These are phyloP conservation scores for Anoura caudifer DNA, from an alignment of 2,113 vertebrate genomes.

Conservation along the genomic window DNA sequence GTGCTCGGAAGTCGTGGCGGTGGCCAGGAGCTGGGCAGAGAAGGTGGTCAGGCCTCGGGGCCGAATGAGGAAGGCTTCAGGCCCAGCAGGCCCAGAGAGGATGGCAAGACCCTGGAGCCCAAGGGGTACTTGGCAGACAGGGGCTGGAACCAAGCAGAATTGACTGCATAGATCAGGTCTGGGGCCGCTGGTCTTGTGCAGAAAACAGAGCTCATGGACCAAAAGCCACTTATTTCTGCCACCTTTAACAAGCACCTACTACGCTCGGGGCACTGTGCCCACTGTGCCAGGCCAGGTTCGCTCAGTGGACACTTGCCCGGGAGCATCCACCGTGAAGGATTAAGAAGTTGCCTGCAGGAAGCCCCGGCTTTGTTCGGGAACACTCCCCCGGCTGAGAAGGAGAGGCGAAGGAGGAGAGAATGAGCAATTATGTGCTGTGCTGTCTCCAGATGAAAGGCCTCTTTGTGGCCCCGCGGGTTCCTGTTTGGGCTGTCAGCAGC, in stretches of 20 bases:
- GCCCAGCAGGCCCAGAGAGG: not conserved
- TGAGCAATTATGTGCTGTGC: constrained; percentile 83
- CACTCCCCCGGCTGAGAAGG: constrained; percentile 80
- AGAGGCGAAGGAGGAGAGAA: constrained; percentile 79
- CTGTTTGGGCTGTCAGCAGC: constrained; percentile 87
- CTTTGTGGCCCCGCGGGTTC: constrained; percentile 80
- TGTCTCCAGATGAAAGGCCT: constrained; percentile 86
- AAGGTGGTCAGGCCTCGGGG: fast-evolving
- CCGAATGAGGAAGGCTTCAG: fast-evolving
- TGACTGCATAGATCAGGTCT: fast-evolving
- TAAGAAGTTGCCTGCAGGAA: constrained; percentile 78
- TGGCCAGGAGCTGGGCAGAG: not conserved
- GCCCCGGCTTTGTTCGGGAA: constrained; percentile 48
- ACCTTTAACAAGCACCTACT: not conserved
- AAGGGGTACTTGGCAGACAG: not conserved
- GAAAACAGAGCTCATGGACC: fast-evolving
- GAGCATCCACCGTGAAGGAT: constrained; percentile 68
- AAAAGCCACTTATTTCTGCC: fast-evolving
- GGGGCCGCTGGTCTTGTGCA: fast-evolving
- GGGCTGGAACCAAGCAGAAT: fast-evolving
- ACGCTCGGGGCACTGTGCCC: fast-evolving
- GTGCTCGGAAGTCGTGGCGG: fast-evolving
- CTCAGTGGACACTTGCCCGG: constrained; percentile 44
- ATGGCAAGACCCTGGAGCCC: not conserved
- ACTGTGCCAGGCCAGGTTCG: not conserved